Evolutionary conservation across 2,888 invertebrate species (phyloP).

Genomic region (Dendrolimus pini): DNA sequence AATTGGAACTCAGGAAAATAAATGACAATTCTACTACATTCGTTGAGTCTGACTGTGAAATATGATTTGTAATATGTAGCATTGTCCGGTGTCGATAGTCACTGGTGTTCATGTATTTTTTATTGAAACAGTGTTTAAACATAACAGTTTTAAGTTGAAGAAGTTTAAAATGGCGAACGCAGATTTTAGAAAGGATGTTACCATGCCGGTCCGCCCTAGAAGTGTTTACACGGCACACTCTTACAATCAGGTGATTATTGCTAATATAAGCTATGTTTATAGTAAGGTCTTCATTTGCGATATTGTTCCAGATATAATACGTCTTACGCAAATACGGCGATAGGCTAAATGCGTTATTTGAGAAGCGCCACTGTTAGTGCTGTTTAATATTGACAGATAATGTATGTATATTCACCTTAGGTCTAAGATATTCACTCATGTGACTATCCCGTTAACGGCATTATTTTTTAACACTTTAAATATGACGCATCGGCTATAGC

Average conservation of each 20-base stretch:
- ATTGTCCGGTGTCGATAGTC: constrained; percentile 55
- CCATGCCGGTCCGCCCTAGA: constrained; percentile 76
- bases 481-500: no score
- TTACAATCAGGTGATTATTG: constrained; percentile 64
- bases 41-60: constrained; percentile 23
- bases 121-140: constrained; percentile 51
- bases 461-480: no score
- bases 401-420: no score
- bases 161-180: constrained; percentile 67
- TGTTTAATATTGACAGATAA: no score
- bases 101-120: constrained; percentile 63
- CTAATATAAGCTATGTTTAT: neutral
- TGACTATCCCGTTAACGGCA: no score
- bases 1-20: constrained; percentile 44
- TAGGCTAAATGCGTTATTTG: no score
- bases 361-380: no score
- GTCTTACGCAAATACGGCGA: no score
- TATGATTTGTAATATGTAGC: constrained; percentile 50
- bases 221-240: constrained; percentile 83
- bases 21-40: constrained; percentile 47
- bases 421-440: no score
- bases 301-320: no score
- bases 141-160: constrained; percentile 52
- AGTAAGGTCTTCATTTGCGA: no score
- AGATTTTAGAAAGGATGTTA: constrained; percentile 68